These are phyloP conservation scores for Sericinus montela DNA, from an alignment of 2,888 invertebrate species.

Conservation along the genomic window DNA sequence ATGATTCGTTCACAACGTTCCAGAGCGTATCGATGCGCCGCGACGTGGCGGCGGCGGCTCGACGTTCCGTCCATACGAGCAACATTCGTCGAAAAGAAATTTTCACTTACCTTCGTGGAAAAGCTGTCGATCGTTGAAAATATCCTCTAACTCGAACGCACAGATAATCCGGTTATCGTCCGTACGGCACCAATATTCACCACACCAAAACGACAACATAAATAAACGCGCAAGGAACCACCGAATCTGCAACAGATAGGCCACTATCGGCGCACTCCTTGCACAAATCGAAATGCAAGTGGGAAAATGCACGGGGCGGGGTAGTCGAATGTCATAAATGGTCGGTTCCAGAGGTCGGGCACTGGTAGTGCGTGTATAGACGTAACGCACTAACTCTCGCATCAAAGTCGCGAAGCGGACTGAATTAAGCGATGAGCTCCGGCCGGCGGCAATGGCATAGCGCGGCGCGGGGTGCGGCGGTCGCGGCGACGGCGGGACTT, in stretches of 20 bases:
- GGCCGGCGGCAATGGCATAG: conserved; percentile 28
- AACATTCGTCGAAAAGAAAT: conserved; percentile 44
- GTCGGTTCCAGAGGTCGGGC: conserved; percentile 72
- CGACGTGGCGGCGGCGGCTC: conserved; percentile 65
- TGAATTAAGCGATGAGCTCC: conserved; percentile 45
- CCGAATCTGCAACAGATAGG: conserved; percentile 47
- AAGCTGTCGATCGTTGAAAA: conserved; percentile 57
- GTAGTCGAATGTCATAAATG: conserved; percentile 75
- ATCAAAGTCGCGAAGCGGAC: conserved; percentile 65
- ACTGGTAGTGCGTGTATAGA: conserved; percentile 51
- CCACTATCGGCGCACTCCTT: conserved; percentile 57
- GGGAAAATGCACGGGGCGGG: conserved; percentile 75
- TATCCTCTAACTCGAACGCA: conserved; percentile 73
- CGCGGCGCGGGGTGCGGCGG: conserved; percentile 27
- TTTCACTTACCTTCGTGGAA: conserved; percentile 65
- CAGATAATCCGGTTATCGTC: conserved; percentile 77
- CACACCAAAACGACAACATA: conserved; percentile 78
- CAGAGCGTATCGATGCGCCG: conserved; percentile 52
- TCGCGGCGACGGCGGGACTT: conserved; percentile 26
- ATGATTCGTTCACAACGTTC: conserved; percentile 41
- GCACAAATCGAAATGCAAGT: conserved; percentile 68
- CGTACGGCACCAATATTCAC: conserved; percentile 77
- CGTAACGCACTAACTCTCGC: conserved; percentile 48
- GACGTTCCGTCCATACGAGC: conserved; percentile 40
- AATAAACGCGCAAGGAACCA: conserved; percentile 69